phyloP scores from a whole-genome alignment of 2,888 invertebrate species.

The Nemotelus pantherinus region DNA sequence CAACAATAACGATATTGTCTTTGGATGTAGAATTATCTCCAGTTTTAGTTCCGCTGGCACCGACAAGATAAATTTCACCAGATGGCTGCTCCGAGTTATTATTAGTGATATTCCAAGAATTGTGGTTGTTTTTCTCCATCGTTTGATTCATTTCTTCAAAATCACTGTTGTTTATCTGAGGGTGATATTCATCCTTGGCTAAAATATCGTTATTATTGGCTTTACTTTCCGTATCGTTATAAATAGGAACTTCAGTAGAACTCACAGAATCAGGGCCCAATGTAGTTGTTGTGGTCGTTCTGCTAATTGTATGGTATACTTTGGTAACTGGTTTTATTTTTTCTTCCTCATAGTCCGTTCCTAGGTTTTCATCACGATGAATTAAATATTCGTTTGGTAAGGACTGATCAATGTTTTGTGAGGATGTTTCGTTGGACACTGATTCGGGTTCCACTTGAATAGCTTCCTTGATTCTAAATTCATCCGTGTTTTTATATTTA shows the following conservation, averaged over 20 bases:
- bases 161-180: not conserved
- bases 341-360: conserved; percentile 24
- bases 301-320: conserved; percentile 46
- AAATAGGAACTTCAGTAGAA: not conserved
- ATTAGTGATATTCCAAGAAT: not conserved
- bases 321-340: conserved; percentile 46
- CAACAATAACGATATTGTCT: conserved; percentile 12
- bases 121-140: not conserved
- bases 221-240: not conserved
- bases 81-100: not conserved
- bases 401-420: not conserved
- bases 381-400: not conserved
- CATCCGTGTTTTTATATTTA: conserved; percentile 27
- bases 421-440: not conserved
- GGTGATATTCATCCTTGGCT: not conserved
- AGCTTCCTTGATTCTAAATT: conserved; percentile 9
- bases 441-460: not conserved
- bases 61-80: not conserved
- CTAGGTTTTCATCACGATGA: not conserved
- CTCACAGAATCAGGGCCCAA: not conserved
- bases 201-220: conserved; percentile 7
- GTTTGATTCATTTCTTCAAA: not conserved
- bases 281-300: conserved; percentile 43
- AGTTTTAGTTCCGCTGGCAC: not conserved
- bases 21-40: not conserved